Base-by-base conservation (phyloP, 2,797 vertebrate species). In the Tympanoctomys barrerae region DNA sequence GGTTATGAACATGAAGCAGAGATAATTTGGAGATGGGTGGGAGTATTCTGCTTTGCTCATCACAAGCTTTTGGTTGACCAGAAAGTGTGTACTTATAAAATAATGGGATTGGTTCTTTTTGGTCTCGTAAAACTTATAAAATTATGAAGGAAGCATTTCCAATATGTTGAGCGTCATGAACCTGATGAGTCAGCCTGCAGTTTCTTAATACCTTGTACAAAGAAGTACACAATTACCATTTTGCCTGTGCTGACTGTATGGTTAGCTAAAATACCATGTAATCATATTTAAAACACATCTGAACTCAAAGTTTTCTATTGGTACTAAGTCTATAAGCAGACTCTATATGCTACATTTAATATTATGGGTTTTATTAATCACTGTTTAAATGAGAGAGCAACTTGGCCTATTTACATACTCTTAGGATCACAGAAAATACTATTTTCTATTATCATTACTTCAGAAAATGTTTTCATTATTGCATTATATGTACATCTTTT, bases 401-500 rank as follows among this genome's bases (percentile, higher is more conserved):
- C 10, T 97, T 0, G 80, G 16, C 94, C 54, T 92, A 91, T 24
- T 54, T 82, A 73, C 14, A 2, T 2, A n/a, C 95, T 54, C 31
- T n/a, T 88, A 22, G 75, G 61, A 89, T 84, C 59, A 52, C 84
- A 96, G 68, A 91, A 61, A 79, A 54, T 83, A 75, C 70, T 39
- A 52, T 57, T 95, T 42, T 80, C 9, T 91, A 92, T 96, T 18
- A 57, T 57, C 5, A 57, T 57, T 84, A 54, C 9, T 93, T 96
- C 52, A 90, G 75, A 52, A 86, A 87, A 8, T 91, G 92, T 2
- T 84, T 75, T 42, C 85, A 52, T 28, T 88, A 7, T 13, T 81
- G 8, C 33, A 91, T 96, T 95, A 86, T 87, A 1, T 85, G 85
- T 83, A 97, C 28, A 92, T 96, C 10, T 36, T 90, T 97, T 93